Conservation (phyloP, 2,113 vertebrate species). For the Turdus rufiventris region DNA sequence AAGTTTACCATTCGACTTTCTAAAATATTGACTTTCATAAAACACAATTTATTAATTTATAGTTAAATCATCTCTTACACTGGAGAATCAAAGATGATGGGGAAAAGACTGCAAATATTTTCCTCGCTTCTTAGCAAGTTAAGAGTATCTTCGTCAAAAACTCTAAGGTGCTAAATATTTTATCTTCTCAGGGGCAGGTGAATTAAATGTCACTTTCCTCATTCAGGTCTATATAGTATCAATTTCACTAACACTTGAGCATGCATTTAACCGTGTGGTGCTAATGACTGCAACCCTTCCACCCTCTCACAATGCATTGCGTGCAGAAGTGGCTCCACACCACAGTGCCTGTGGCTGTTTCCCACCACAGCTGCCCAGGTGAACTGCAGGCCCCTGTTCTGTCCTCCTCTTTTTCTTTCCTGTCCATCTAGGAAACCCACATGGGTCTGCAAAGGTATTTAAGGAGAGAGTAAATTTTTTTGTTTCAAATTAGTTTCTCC, state of each 20-base stretch:
- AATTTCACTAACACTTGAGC: background rate
- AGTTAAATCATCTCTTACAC: background rate
- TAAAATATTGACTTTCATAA: background rate
- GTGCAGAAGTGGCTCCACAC: background rate
- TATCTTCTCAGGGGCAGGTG: background rate
- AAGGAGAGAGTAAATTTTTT: background rate
- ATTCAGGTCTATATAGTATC: background rate
- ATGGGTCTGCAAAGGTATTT: background rate
- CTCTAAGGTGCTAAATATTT: background rate
- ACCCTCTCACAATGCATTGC: fast-evolving
- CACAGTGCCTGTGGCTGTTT: background rate
- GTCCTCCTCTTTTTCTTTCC: background rate
- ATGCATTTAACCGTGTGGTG: background rate
- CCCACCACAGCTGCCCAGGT: background rate
- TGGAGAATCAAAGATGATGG: background rate
- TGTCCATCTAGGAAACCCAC: background rate
- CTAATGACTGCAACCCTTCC: background rate
- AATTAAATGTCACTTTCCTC: background rate
- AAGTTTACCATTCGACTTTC: background rate
- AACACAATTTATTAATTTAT: background rate
- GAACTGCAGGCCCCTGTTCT: background rate
- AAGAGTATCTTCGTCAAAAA: background rate
- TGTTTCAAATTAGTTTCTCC: background rate
- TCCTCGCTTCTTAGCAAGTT: background rate
- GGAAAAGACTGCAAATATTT: background rate